Evolutionary conservation across 2,797 vertebrate species (phyloP), one percentile per base, ranked within the genome.

Genomic region (Oreochromis grahami): DNA sequence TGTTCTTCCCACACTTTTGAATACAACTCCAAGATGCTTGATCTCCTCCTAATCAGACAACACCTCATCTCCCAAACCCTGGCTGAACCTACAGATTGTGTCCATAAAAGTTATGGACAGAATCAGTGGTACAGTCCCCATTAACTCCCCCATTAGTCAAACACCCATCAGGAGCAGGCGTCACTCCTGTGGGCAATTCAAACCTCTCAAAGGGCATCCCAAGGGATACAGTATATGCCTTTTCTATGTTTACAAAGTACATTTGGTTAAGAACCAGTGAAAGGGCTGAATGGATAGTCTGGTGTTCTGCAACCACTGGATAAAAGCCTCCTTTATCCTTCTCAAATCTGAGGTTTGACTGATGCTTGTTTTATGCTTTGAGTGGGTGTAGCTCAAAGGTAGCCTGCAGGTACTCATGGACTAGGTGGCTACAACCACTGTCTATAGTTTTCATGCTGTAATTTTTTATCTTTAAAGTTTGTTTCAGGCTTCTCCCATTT

Each of bases 61-160:
- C 8, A 15, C 24, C 8, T 68, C 7, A 15, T 43, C 13, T 43
- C 63, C n/a, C n/a, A 70, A 68, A 9, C 13, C 21, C 36, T 24
- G 38, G 13, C 7, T 68, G 3, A 68, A 70, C 38, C 38, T 45
- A 29, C 41, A 29, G 21, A 11, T 19, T 48, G 0, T 48, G 65
- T 48, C 41, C 65, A 0, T 70, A 70, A 45, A 43, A 0, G 8
- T 6, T 26, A 17, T 1, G 14, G 8, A 29, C 6, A 72, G 0
- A 72, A 29, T 72, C 41, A 19, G 41, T 45, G 41, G 65, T 45
- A 72, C 14, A 29, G 41, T 19, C 14, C 65, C 24, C 63, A n/a
- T 36, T 19, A 19, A 36, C 58, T 68, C n/a, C 24, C 24, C 24
- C 24, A 26, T 26, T 26, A 4, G 63, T 43, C 13, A 68, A 70